Evolutionary conservation across 2,113 vertebrate genomes (phyloP).

Genomic region (Platanista minor): DNA sequence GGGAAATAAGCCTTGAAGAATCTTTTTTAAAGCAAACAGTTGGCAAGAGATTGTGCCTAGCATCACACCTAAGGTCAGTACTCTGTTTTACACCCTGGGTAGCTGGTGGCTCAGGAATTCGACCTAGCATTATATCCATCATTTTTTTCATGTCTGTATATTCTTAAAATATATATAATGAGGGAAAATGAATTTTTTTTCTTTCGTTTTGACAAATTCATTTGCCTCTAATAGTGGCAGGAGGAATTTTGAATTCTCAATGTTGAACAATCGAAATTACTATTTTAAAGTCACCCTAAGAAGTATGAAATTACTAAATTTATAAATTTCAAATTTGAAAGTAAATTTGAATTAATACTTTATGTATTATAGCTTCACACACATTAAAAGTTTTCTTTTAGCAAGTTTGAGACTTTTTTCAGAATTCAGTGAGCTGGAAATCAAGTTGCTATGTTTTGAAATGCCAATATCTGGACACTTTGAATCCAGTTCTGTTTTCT

Average conservation of each 20-base stretch:
- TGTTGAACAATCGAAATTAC: not conserved
- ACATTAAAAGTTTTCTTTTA: not conserved
- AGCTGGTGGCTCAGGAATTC: not conserved
- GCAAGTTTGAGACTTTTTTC: not conserved
- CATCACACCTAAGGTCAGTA: too few species aligned
- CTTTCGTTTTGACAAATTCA: conserved; percentile 26
- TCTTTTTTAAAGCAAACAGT: not conserved
- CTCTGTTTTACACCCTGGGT: not conserved
- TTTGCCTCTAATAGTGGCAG: conserved; percentile 5
- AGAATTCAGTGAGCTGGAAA: conserved; percentile 23
- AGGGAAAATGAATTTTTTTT: not conserved
- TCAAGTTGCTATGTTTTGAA: conserved; percentile 1
- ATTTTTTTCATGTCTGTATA: not conserved
- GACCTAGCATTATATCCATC: not conserved
- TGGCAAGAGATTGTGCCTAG: not conserved
- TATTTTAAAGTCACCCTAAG: not conserved
- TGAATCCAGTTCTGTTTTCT: conserved; percentile 36
- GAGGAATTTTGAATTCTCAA: conserved; percentile 39
- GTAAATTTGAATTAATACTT: conserved; percentile 30
- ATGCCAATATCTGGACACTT: not conserved
- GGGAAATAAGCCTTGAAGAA: not conserved
- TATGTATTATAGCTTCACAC: not conserved
- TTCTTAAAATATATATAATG: not conserved
- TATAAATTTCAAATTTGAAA: conserved; percentile 11
- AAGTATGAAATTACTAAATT: not conserved